phyloP scores from a whole-genome alignment of 2,113 vertebrate species.

The Catharus bicknelli region DNA sequence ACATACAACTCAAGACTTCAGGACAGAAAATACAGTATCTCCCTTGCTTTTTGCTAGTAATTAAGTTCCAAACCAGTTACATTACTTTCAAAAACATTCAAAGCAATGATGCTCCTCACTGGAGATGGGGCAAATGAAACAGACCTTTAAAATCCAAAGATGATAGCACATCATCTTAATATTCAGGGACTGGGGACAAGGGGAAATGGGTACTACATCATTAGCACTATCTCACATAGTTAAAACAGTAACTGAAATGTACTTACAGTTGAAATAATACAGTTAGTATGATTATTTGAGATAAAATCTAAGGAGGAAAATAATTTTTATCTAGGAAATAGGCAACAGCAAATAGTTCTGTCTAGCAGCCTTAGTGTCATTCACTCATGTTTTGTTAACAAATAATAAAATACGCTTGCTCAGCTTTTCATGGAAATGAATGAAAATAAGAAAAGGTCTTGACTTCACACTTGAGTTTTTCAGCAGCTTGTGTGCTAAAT shows the following conservation, averaged over 20 bases:
- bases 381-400: neutral
- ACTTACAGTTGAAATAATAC: neutral
- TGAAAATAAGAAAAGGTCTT: neutral
- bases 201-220: neutral
- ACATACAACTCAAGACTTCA: neutral
- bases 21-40: neutral
- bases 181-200: neutral
- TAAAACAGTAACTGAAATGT: neutral
- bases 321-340: neutral
- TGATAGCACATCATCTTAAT: neutral
- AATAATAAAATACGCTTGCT: rapidly evolving
- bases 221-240: neutral
- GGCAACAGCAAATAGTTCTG: neutral
- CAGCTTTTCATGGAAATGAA: neutral
- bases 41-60: neutral
- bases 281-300: neutral
- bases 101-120: neutral
- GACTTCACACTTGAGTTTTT: neutral
- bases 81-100: neutral
- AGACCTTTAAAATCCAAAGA: neutral
- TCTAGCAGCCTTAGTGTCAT: neutral
- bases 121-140: neutral
- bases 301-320: neutral
- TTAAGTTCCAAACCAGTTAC: neutral
- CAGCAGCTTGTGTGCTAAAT: neutral